A percentile compares a stretch with the other conserved stretches of the same genome.
Evolutionary conservation across 2,113 vertebrate species (phyloP).

Genomic region (Amblyornis subalaris): DNA sequence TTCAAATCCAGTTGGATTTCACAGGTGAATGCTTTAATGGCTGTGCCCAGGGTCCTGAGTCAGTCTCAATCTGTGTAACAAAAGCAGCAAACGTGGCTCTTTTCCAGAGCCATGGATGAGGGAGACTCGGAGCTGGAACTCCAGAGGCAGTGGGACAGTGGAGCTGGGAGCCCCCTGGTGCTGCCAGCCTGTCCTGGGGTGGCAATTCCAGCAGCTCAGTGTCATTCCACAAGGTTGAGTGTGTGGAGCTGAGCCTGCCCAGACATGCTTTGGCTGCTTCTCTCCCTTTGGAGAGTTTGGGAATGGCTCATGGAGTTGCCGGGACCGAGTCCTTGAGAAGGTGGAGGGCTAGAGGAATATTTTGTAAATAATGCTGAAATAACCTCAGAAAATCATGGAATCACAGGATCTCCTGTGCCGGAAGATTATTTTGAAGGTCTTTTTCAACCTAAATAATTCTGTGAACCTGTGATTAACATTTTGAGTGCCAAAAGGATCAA

Average conservation of each 20-base stretch:
- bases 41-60: background rate
- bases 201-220: too few species aligned
- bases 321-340: background rate
- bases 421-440: background rate
- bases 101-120: background rate
- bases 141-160: rapidly evolving
- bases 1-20: background rate
- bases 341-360: background rate
- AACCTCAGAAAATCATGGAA: rapidly evolving
- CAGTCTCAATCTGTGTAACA: background rate
- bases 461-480: background rate
- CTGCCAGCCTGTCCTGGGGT: background rate
- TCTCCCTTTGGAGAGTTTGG: background rate
- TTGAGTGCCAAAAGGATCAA: background rate
- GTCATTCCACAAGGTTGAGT: rapidly evolving
- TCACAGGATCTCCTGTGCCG: background rate
- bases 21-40: background rate
- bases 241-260: too few species aligned
- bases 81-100: background rate
- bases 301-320: background rate
- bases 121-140: background rate
- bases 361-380: background rate
- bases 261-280: background rate
- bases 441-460: background rate
- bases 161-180: background rate